Conservation (phyloP, 2,113 vertebrate genomes). For the Pterocles burchelli region DNA sequence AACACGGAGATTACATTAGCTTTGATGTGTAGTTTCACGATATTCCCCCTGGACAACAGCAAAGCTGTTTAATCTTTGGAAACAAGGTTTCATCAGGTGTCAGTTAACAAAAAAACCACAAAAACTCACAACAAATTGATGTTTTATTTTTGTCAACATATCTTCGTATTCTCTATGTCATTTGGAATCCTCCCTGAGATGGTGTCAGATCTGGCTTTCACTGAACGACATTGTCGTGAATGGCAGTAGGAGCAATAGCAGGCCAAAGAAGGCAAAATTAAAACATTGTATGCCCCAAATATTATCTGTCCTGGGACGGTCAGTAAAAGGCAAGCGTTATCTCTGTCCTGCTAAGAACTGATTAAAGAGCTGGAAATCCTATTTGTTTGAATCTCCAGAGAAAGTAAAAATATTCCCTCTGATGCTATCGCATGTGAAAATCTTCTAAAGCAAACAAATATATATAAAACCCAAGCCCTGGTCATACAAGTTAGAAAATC, state of each 20-base stretch:
- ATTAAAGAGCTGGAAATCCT: neutral
- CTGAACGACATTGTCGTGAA: neutral
- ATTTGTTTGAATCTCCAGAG: neutral
- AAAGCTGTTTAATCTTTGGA: constrained; percentile 36
- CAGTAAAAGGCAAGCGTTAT: neutral
- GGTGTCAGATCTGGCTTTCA: neutral
- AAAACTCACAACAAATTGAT: neutral
- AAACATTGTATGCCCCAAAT: neutral
- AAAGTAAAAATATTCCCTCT: neutral
- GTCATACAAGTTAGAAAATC: neutral
- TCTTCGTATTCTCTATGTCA: neutral
- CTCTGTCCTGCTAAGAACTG: neutral
- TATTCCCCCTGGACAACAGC: neutral
- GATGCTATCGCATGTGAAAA: neutral
- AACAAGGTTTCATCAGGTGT: constrained; percentile 2
- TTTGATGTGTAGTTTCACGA: constrained; percentile 16
- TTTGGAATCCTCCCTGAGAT: neutral
- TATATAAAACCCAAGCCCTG: neutral
- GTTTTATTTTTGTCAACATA: neutral
- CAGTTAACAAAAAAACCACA: neutral
- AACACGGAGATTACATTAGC: constrained; percentile 13
- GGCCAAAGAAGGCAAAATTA: neutral
- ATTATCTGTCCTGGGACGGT: neutral
- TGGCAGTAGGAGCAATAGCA: neutral
- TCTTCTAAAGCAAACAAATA: neutral